Evolutionary conservation across 2,797 vertebrate species (phyloP), one percentile per base, ranked within the genome.

Genomic region (Phrynocephalus guinanensis): DNA sequence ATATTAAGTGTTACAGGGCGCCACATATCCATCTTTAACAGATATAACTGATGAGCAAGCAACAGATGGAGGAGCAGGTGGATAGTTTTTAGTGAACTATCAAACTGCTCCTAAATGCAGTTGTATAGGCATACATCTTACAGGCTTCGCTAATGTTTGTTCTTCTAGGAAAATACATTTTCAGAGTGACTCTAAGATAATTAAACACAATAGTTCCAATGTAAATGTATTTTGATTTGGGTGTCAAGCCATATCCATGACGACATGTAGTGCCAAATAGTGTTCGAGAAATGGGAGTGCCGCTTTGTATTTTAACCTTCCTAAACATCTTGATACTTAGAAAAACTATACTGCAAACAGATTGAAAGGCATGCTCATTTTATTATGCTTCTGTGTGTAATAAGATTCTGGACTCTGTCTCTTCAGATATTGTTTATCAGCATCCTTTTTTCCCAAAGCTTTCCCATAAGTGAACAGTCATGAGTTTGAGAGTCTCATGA

Each of bases 401-500:
- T 30, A 76, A 82, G 79, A 67, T 56, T 80, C 48, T 82, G 60
- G n/a, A 82, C 44, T n/a, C 68, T 50, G 50, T 72, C 83, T 83
- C 15, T 84, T 83, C 71, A 83, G 56, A 66, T 88, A 52, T 15
- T 52, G 24, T 82, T 87, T 85, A 85, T 26, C 75, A 30, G 60
- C 18, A 20, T 33, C 63, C 44, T n/a, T 76, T 76, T 48, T 76
- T 85, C 50, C 70, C 66, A 22, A 68, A 81, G 60, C 63, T 77
- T 87, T 76, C 44, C 82, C 0, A 78, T 1, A 28, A 6, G 52
- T 86, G 86, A 83, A 84, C 85, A 63, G 85, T 72, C 88, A 18
- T 91, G 93, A 89, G 89, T 30, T 71, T 10, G 76, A 70, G 28
- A 87, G 88, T 88, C 90, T 90, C 85, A 20, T 90, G 93, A 66